These are phyloP conservation scores for Ancistrus triradiatus DNA, from an alignment of 2,113 vertebrate species.

Conservation along the genomic window DNA sequence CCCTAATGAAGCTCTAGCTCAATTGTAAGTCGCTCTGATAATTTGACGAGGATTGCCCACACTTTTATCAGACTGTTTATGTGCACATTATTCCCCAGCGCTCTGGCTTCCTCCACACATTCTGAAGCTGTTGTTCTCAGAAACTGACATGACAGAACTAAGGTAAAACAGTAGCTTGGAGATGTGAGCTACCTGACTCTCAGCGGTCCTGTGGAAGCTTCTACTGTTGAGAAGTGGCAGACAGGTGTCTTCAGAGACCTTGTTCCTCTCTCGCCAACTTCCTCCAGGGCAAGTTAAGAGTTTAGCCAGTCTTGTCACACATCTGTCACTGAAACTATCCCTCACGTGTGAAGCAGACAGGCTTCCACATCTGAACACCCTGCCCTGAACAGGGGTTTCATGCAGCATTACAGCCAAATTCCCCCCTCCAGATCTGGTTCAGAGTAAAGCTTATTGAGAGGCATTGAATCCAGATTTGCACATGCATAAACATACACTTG, in stretches of 20 bases:
- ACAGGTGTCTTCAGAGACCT: constrained; percentile 21
- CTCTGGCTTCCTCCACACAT: too few species aligned
- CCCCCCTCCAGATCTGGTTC: constrained; percentile 14
- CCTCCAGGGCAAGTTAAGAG: constrained; percentile 33
- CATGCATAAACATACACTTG: constrained; percentile 16
- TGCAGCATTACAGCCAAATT: constrained; percentile 17
- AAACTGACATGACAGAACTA: constrained; percentile 63
- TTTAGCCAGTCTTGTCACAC: constrained; percentile 30
- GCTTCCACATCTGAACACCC: constrained; percentile 15
- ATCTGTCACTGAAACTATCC: constrained; percentile 35
- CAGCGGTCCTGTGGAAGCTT: constrained; percentile 37
- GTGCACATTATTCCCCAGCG: too few species aligned
- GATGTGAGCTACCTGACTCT: constrained; percentile 51
- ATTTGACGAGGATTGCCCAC: too few species aligned
- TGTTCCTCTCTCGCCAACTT: constrained; percentile 17
- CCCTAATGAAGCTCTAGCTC: too few species aligned
- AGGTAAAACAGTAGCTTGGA: constrained; percentile 54
- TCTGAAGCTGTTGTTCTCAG: constrained; percentile 58
- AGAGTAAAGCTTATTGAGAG: constrained; percentile 21
- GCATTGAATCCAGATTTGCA: constrained; percentile 26
- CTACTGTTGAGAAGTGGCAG: constrained; percentile 47
- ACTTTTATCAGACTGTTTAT: too few species aligned
- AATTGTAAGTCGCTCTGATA: too few species aligned
- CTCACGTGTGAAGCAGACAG: constrained; percentile 14
- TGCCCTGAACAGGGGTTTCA: constrained; percentile 10